Conservation (phyloP, 2,113 vertebrate species). For the Galemys pyrenaicus region DNA sequence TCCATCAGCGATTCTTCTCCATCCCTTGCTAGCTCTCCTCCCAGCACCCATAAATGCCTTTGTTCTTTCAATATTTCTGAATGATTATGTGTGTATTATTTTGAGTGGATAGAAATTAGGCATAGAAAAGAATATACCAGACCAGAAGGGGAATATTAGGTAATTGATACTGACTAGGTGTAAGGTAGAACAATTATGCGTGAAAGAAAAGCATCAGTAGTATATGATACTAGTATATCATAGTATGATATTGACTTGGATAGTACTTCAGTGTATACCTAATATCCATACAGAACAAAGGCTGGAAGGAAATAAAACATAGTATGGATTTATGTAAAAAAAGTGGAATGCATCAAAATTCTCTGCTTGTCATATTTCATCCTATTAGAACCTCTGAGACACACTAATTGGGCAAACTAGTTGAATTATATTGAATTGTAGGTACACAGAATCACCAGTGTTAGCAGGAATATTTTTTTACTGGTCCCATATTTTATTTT, state of each 20-base stretch:
- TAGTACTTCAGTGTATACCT: no score
- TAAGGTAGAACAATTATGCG: neutral
- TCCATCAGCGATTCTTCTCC: neutral
- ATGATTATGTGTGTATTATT: slow-evolving; percentile 26
- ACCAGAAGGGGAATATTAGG: neutral
- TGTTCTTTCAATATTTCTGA: slow-evolving; percentile 35
- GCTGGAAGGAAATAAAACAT: no score
- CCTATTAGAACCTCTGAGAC: slow-evolving; percentile 19
- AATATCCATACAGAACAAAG: no score
- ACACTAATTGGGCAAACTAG: neutral
- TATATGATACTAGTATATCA: no score
- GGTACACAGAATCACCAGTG: neutral
- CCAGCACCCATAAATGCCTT: neutral
- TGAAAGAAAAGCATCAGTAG: neutral
- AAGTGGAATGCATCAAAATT: neutral
- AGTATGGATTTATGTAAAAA: neutral
- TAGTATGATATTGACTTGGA: no score
- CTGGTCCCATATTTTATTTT: slow-evolving; percentile 37
- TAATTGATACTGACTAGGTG: neutral
- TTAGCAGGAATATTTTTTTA: slow-evolving; percentile 48
- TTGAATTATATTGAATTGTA: slow-evolving; percentile 18
- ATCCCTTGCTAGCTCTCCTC: neutral
- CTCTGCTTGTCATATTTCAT: slow-evolving; percentile 46
- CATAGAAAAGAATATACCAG: slow-evolving; percentile 29
- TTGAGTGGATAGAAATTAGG: slow-evolving; percentile 37